A percentile compares a stretch with the other conserved stretches of the same genome.
Evolutionary conservation across 2,888 invertebrate species (phyloP).

Genomic region (Cancer borealis): DNA sequence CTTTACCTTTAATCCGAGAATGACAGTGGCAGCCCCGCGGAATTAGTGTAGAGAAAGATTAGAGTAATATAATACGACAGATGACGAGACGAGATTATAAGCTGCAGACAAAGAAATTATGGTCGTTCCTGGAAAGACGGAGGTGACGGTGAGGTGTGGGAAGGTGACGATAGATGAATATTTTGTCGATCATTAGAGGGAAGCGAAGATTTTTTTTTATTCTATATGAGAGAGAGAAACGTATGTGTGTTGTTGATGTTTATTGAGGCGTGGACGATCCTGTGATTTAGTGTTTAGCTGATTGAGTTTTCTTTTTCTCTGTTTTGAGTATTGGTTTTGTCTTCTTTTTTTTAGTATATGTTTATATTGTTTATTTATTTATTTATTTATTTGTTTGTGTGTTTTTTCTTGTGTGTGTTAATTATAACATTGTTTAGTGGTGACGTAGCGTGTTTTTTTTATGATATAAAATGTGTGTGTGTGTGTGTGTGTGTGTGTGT

Average conservation of each 20-base stretch:
- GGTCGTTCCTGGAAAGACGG: neutral
- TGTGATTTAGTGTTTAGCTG: neutral
- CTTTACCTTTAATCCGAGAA: slow-evolving; percentile 31
- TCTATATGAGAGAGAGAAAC: neutral
- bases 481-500: neutral
- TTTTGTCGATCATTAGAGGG: slow-evolving; percentile 37
- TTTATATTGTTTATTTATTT: neutral
- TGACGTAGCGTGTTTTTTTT: neutral
- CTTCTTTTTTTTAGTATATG: neutral
- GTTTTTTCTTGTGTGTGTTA: neutral
- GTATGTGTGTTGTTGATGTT: neutral
- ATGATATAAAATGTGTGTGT: neutral
- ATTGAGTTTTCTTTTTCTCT: neutral
- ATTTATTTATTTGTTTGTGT: neutral
- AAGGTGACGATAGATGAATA: neutral
- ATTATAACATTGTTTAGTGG: neutral
- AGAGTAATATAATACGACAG: slow-evolving; percentile 35
- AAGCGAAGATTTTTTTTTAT: neutral
- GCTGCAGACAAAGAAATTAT: slow-evolving; percentile 38
- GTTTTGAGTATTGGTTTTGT: neutral
- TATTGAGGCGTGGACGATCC: neutral
- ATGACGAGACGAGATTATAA: slow-evolving; percentile 38
- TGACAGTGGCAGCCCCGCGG: slow-evolving; percentile 47
- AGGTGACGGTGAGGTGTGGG: neutral
- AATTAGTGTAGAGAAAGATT: slow-evolving; percentile 49